Evolutionary conservation across 2,888 invertebrate species (phyloP), one percentile per base, ranked within the genome.

Genomic region (Ecliptopera silaceata): DNA sequence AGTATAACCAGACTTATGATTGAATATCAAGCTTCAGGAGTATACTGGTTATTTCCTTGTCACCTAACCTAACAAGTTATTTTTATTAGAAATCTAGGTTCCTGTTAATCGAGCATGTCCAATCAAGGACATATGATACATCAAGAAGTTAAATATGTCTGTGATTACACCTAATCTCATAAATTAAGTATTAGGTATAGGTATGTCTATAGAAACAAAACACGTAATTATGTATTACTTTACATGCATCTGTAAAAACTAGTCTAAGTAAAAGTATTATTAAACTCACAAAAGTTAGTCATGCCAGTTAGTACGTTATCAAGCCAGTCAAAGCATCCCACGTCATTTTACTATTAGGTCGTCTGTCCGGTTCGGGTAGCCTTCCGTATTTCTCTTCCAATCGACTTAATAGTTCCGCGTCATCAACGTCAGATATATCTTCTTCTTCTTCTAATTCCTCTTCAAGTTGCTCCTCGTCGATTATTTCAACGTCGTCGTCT

Each of bases 301-400:
- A 87, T 82, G 86, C 81, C 66, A 47, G 49, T 58, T 58, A 52
- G 63, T 49, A 26, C 44, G 59, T 63, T 63, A 63, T 69, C 22
- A 26, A 13, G 22, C 22, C 20, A 79, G 82, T 80, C 65, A 72
- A 64, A 71, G 72, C 59, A 52, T 34, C 49, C 46, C 45, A 56
- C 29, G 26, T 64, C 58, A 51, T 47, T 80, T 90, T 93, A 93
- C 79, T 93, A 83, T 66, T 31, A 39, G 22, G 83, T 76, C 77
- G 71, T 88, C 89, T 75, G 75, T 90, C 84, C 2, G 92, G 79
- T 62, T 93, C 92, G 10, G 93, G 93, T 50, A 95, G 80, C 64
- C 94, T 93, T 47, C 95, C 95, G 77, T 95, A 95, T 90, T 95
- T 95, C 20, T 93, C 94, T 75, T 95, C 95, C 54, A 95, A 83